These are phyloP conservation scores for Thyatira batis DNA, from an alignment of 2,888 invertebrate genomes.

Conservation along the genomic window DNA sequence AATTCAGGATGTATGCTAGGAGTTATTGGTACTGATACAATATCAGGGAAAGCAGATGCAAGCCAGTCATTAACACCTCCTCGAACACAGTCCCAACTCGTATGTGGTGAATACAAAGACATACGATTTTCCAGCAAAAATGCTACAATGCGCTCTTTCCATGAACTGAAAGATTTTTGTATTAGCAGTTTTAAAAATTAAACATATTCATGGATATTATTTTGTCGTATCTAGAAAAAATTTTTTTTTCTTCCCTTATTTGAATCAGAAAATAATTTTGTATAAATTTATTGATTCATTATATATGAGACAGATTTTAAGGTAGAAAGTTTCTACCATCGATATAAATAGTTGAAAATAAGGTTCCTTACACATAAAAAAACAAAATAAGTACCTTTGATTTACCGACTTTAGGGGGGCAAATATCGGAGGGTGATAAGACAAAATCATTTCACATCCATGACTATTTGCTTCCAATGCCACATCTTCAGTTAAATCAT, in stretches of 20 bases:
- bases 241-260: too few relatives aligned
- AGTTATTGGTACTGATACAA: conserved; percentile 60
- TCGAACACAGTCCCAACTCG: conserved; percentile 91
- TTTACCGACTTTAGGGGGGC: conserved; percentile 90
- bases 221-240: too few relatives aligned
- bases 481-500: conserved; percentile 95
- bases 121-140: conserved; percentile 92
- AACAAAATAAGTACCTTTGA: conserved; percentile 87
- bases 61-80: conserved; percentile 98
- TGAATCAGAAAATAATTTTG: too few relatives aligned
- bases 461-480: conserved; percentile 89
- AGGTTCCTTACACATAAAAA: too few relatives aligned
- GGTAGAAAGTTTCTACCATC: too few relatives aligned
- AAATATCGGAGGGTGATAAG: conserved; percentile 98
- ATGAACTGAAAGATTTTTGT: conserved; percentile 67
- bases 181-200: conserved; percentile 14
- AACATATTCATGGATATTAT: conserved; percentile 6
- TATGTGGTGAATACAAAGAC: conserved; percentile 96
- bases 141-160: conserved; percentile 91
- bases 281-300: too few relatives aligned
- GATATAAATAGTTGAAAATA: too few relatives aligned
- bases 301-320: too few relatives aligned
- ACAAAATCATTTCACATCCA: conserved; percentile 90
- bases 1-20: conserved; percentile 60
- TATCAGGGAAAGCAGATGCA: conserved; percentile 84